These are phyloP conservation scores for Pristiophorus japonicus DNA, from an alignment of 2,113 vertebrate genomes.

Conservation along the genomic window DNA sequence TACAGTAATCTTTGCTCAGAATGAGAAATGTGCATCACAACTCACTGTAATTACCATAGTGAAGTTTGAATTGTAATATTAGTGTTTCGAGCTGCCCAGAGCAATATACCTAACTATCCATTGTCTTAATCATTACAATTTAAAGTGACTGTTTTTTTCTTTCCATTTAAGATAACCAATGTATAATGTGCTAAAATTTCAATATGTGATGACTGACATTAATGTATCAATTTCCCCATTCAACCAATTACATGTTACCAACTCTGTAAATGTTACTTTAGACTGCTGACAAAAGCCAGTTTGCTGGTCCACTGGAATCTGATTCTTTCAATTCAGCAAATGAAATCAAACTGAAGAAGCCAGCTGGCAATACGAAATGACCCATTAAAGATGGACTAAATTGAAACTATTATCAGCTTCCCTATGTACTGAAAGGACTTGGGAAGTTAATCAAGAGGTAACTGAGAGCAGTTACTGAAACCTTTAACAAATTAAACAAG, in stretches of 20 bases:
- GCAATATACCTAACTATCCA: not conserved
- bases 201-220: not conserved
- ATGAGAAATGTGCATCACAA: not conserved
- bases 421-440: not conserved
- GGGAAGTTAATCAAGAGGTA: not conserved
- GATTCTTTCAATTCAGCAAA: not conserved
- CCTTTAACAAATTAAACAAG: not conserved
- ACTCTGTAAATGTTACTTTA: not conserved
- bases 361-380: not conserved
- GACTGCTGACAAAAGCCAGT: not conserved
- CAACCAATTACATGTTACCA: not conserved
- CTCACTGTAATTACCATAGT: not conserved
- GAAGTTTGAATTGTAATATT: not conserved
- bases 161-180: not conserved
- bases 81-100: not conserved
- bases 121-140: not conserved
- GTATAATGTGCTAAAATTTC: not conserved
- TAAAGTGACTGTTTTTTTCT: not conserved
- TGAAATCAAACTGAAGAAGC: slow-evolving; percentile 3
- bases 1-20: not conserved
- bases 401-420: not conserved
- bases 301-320: not conserved
- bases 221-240: not conserved
- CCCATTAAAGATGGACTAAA: not conserved
- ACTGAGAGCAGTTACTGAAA: not conserved